Base-by-base conservation (phyloP, 2,888 invertebrate species). In the Gari tellinella region DNA sequence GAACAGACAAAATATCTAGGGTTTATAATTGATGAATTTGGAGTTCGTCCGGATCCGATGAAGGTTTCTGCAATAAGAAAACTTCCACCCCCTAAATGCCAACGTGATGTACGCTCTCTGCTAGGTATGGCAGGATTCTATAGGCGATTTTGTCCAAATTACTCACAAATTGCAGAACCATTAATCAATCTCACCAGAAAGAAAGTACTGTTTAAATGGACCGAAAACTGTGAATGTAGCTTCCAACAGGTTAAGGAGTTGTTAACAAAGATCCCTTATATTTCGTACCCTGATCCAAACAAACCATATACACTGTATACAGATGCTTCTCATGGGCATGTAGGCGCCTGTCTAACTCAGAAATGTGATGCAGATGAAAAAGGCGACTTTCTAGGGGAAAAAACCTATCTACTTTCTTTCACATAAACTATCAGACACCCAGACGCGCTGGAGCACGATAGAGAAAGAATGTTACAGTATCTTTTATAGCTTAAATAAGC, bases 151-250 rank as follows among this genome's bases (percentile, higher is more conserved):
- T 51, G 69, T 37, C 72, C 64, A 21, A 69, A 69, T 46, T 70
- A 64, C 43, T 51, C 64, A 41, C 43, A 41, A 65, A 64, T 64
- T n/a, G 70, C 65, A 2, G 60, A 64, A 61, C 76, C 76, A 3
- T 14, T 72, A 2, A 63, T 68, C 31, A n/a, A 52, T 14, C 48
- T 77, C 8, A 77, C 72, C 2, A 77, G 55, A 49, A 77, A 68
- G n/a, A 38, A 61, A 52, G 43, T 52, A 14, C 26, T 40, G 19
- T 76, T 76, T 45, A 52, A 49, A 46, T 76, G 76, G 72, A 40
- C 64, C 5, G 26, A 53, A 51, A 60, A 61, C 26, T 56, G 57
- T 26, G 31, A 57, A 17, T 21, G 25, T 23, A 45, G 56, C 14
- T 72, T 74, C 38, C 23, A 68, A 12, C 51, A 38, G 19, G 17